Percentiles rank a stretch among this genome's conserved stretches.
These are phyloP conservation scores for Pampus argenteus DNA, from an alignment of 2,797 vertebrate species.

Conservation along the genomic window DNA sequence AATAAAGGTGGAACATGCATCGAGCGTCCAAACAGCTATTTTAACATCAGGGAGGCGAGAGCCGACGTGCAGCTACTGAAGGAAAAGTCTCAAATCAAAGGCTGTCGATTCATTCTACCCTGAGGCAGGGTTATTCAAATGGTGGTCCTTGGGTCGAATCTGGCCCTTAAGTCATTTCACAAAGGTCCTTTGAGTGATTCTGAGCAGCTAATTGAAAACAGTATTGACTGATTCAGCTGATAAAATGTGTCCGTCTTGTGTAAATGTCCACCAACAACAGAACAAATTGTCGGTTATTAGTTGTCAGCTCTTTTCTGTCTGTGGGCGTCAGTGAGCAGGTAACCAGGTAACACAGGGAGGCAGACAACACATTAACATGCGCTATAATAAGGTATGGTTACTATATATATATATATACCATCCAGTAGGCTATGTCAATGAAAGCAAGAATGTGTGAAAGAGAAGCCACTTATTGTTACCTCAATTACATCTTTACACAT, in stretches of 20 bases:
- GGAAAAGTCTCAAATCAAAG: conserved; percentile 53
- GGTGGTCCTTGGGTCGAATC: conserved; percentile 39
- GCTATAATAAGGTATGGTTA: neutral
- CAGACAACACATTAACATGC: neutral
- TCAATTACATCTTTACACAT: no score
- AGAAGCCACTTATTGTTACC: no score
- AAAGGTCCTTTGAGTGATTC: conserved; percentile 38
- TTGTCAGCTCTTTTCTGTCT: neutral
- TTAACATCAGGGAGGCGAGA: conserved; percentile 51
- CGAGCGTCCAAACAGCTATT: conserved; percentile 37
- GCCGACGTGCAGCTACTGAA: conserved; percentile 22
- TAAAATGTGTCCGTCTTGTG: conserved; percentile 42
- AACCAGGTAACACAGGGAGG: neutral
- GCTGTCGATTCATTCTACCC: conserved; percentile 38
- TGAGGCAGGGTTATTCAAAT: conserved; percentile 55
- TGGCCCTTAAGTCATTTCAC: conserved; percentile 44
- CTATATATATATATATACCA: no score
- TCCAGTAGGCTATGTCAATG: no score
- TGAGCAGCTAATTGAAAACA: conserved; percentile 58
- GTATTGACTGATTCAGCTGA: conserved; percentile 44
- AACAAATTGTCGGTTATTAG: conserved; percentile 49
- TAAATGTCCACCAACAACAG: conserved; percentile 40
- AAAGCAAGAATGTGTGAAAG: no score
- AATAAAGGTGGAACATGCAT: conserved; percentile 66
- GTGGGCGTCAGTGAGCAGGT: neutral